These are phyloP conservation scores for Pyrrhosoma nymphula DNA, from an alignment of 2,888 invertebrate genomes.

Conservation along the genomic window DNA sequence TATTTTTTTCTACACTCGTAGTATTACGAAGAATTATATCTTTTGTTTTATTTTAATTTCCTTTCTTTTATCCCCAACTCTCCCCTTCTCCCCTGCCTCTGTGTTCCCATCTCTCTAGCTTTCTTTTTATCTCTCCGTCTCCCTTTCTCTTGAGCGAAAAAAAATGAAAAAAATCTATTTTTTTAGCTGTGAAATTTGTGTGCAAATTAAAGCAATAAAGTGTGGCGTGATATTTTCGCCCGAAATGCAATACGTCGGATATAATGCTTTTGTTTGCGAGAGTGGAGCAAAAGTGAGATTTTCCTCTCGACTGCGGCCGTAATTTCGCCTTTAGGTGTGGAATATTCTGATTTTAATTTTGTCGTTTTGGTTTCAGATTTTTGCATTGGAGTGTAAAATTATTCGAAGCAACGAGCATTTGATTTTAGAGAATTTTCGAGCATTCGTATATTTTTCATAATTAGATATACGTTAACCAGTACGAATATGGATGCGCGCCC, in stretches of 20 bases:
- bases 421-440: no score
- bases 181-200: background rate
- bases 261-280: background rate
- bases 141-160: constrained; percentile 62
- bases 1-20: constrained; percentile 69
- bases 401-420: no score
- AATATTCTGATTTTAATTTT: background rate
- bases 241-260: background rate
- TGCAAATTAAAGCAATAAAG: constrained; percentile 50
- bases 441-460: no score
- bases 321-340: background rate
- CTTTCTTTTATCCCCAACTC: background rate
- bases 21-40: constrained; percentile 69
- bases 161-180: constrained; percentile 44
- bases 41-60: constrained; percentile 65
- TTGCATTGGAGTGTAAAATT: no score
- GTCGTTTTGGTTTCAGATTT: no score
- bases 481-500: no score
- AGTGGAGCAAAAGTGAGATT: background rate
- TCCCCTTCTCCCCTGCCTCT: constrained; percentile 67
- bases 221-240: background rate
- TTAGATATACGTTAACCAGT: no score
- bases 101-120: constrained; percentile 62
- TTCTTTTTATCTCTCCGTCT: constrained; percentile 63
- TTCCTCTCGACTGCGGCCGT: background rate